Evolutionary conservation across 2,888 invertebrate genomes (phyloP), one percentile per base, ranked within the genome.

Genomic region (Dryocosmus kuriphilus): DNA sequence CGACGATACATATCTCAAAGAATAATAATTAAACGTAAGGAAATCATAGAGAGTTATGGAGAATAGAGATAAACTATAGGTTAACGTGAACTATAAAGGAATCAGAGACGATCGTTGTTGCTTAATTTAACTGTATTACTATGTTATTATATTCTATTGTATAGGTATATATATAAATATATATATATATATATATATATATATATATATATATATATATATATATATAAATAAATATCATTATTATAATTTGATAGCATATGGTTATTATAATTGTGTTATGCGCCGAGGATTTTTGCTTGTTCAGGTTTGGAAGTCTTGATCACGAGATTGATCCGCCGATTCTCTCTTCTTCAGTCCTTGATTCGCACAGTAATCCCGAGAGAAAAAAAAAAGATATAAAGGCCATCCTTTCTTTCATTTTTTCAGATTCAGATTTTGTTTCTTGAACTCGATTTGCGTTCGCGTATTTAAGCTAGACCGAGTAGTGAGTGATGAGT

Each of bases 1-100:
- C 88, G 90, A 91, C 91, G 91, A 91, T 91, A 91, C 91, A 91
- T 91, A 91, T 91, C 91, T 91, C 90, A 90, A 89, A 91, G 90
- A 90, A 91, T 91, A 91, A 91, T 91, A 91, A 91, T 83, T 91
- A 91, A 90, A 86, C 84, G 81, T 91, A 90, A 90, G 90, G 82
- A 85, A 87, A 85, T 87, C 86, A 85, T 85, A 85, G 81, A 82
- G 79, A 81, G 73, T 81, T 80, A 82, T 77, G 81, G 81, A 76
- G 77, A 78, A 74, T 63, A 81, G 74, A 81, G 79, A 83, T 82
- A 80, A 79, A 76, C 76, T 79, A 75, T 81, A 80, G 80, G 62
- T 81, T 79, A 57, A 81, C 75, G 77, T 78, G 80, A 79, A 79
- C 79, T 82, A 76, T 84, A 85, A 86, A 86, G 82, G 80, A 81